Evolutionary conservation across 2,797 vertebrate genomes (phyloP).

Genomic region (Ambastaia sidthimunki): DNA sequence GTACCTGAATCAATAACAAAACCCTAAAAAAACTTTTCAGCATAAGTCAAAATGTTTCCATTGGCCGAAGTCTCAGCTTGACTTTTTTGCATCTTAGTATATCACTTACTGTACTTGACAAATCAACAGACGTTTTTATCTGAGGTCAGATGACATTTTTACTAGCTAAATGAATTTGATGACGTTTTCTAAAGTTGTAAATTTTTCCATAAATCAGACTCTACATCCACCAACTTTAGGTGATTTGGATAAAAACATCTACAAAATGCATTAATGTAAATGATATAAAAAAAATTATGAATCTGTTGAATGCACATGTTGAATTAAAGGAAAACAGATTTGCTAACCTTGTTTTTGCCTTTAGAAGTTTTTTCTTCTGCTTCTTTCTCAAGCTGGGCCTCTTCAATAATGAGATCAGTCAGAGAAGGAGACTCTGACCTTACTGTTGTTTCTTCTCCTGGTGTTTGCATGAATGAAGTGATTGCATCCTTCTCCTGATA

Average conservation of each 20-base stretch:
- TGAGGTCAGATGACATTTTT: background rate
- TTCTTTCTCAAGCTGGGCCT: background rate
- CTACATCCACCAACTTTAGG: background rate
- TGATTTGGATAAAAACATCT: background rate
- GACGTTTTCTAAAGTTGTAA: background rate
- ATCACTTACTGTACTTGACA: background rate
- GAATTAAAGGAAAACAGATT: background rate
- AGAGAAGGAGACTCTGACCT: background rate
- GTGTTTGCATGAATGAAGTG: background rate
- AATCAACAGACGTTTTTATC: background rate
- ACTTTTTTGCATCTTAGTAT: background rate
- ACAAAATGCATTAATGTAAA: background rate
- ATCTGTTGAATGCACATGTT: background rate
- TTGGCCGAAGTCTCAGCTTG: background rate
- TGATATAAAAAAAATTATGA: background rate
- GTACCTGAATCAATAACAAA: background rate
- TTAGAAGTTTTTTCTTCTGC: background rate
- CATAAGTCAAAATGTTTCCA: background rate
- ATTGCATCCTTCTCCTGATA: background rate
- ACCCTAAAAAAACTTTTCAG: background rate
- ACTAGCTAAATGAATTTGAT: background rate
- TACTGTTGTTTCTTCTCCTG: conserved; percentile 8
- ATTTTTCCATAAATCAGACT: background rate
- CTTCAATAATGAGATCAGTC: conserved; percentile 12
- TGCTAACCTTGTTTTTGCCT: conserved; percentile 39